Conservation (phyloP, 2,797 vertebrate species). For the Lutjanus campechanus region DNA sequence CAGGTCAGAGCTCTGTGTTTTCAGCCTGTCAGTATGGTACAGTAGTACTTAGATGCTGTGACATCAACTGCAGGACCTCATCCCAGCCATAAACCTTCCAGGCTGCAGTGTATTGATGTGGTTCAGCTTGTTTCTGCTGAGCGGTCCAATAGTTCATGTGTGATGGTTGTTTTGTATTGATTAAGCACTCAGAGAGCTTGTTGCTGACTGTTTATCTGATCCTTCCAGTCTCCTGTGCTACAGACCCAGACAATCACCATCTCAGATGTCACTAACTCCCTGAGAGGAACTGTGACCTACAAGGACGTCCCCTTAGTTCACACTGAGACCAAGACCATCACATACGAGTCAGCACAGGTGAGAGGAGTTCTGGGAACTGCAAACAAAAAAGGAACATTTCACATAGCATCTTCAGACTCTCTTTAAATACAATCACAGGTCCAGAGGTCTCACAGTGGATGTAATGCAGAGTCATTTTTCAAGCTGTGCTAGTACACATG, state of each 20-base stretch:
- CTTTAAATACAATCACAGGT: neutral
- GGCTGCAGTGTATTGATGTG: neutral
- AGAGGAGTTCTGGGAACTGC: constrained; percentile 43
- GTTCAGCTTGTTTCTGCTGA: neutral
- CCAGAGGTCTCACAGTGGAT: neutral
- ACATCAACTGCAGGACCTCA: neutral
- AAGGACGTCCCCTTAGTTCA: constrained; percentile 97
- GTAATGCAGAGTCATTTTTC: neutral
- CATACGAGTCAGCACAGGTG: constrained; percentile 97
- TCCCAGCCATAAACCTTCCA: neutral
- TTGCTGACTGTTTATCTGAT: constrained; percentile 52
- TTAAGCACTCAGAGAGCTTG: constrained; percentile 5
- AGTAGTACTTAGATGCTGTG: neutral
- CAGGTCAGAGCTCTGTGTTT: neutral
- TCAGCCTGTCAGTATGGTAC: neutral
- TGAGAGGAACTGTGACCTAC: constrained; percentile 90
- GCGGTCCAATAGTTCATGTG: neutral
- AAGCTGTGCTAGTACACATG: neutral
- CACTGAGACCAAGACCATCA: constrained; percentile 99
- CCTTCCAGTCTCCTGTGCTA: constrained; percentile 91
- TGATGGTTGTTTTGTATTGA: constrained; percentile 7
- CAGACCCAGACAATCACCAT: constrained; percentile 98
- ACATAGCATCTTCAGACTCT: neutral
- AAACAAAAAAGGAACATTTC: neutral
- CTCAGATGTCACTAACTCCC: constrained; percentile 90